phyloP scores from a whole-genome alignment of 2,888 invertebrate species.

The Autographa pulchrina region DNA sequence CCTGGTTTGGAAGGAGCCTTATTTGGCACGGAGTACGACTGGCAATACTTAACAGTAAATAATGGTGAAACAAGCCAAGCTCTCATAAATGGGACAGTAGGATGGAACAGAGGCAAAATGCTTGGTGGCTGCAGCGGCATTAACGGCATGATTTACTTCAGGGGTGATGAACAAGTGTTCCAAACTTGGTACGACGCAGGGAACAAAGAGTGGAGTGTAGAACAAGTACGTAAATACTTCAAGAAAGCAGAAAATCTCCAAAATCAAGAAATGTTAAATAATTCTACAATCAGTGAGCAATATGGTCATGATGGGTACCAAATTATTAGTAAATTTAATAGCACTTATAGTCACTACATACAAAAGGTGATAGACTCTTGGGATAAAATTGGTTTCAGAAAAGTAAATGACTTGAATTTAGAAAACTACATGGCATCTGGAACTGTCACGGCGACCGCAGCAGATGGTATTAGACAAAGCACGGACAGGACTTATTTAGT shows the following conservation, averaged over 20 bases:
- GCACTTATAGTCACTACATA: slow-evolving; percentile 72
- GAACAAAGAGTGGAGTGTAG: slow-evolving; percentile 87
- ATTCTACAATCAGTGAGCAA: slow-evolving; percentile 55
- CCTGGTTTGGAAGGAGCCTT: slow-evolving; percentile 55
- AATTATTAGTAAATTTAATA: slow-evolving; percentile 79
- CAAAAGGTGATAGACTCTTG: slow-evolving; percentile 74
- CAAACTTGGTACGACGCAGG: slow-evolving; percentile 86
- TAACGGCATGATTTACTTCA: slow-evolving; percentile 89
- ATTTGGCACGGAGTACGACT: slow-evolving; percentile 89
- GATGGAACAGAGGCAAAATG: slow-evolving; percentile 90
- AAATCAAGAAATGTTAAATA: slow-evolving; percentile 56
- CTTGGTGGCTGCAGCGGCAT: slow-evolving; percentile 88
- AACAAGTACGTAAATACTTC: slow-evolving; percentile 81
- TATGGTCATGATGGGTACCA: slow-evolving; percentile 84
- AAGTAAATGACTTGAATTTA: slow-evolving; percentile 76
- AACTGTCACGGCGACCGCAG: slow-evolving; percentile 80
- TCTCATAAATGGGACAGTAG: slow-evolving; percentile 72
- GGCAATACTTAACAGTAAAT: slow-evolving; percentile 95
- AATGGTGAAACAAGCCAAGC: slow-evolving; percentile 92
- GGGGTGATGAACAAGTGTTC: slow-evolving; percentile 85
- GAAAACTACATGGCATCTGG: slow-evolving; percentile 82
- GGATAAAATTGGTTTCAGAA: slow-evolving; percentile 78
- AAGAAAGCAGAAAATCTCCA: slow-evolving; percentile 85
- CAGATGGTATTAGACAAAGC: slow-evolving; percentile 82
- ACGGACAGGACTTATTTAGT: slow-evolving; percentile 89